These are phyloP conservation scores for Sus cebifrons DNA, from an alignment of 2,797 vertebrate genomes.

Conservation along the genomic window DNA sequence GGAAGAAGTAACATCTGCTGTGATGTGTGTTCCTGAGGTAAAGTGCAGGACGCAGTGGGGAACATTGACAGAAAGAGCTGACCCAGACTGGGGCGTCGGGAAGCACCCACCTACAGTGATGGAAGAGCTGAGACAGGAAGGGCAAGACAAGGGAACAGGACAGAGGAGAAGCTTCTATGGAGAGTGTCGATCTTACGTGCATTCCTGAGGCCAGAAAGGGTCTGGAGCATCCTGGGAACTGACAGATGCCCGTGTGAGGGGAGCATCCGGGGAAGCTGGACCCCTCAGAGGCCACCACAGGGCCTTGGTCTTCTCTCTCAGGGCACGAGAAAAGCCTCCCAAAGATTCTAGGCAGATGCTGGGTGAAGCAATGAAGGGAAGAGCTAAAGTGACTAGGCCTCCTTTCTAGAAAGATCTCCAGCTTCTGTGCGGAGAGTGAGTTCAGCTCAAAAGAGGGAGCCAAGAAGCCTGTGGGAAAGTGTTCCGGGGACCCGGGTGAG, in stretches of 20 bases:
- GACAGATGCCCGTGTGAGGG: background rate
- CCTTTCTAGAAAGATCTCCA: background rate
- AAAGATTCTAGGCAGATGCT: background rate
- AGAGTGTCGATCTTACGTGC: background rate
- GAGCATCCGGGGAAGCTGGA: background rate
- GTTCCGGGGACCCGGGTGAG: background rate
- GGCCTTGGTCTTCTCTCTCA: background rate
- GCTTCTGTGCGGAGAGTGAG: background rate
- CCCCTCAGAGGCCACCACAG: background rate
- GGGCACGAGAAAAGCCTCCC: background rate
- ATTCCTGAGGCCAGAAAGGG: background rate
- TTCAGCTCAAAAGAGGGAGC: background rate
- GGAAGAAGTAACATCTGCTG: background rate
- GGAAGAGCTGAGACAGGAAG: background rate
- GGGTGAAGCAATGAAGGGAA: background rate
- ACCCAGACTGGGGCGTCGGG: background rate
- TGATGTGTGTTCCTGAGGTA: accelerated
- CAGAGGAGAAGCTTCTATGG: accelerated
- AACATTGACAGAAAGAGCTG: background rate
- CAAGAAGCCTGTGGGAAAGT: background rate
- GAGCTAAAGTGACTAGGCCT: background rate
- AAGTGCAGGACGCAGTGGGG: accelerated
- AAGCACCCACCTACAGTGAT: background rate
- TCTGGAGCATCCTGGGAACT: background rate
- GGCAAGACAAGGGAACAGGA: accelerated